phyloP scores from a whole-genome alignment of 1,140 invertebrate genomes.

The Trigoniulus corallinus region DNA sequence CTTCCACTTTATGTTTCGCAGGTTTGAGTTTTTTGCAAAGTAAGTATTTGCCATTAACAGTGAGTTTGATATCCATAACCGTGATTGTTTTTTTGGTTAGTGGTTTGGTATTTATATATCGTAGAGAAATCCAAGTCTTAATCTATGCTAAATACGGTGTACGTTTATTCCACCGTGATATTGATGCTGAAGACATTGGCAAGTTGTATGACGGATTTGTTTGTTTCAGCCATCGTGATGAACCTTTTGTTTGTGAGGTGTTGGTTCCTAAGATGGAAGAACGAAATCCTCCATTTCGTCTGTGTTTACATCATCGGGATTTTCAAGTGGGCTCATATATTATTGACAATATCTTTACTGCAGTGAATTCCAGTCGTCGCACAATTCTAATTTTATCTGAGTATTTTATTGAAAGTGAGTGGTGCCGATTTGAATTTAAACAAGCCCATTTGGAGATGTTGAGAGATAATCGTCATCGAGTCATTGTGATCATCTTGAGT shows the following conservation, averaged over 20 bases:
- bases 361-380: not conserved
- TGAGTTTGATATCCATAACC: too few relatives aligned
- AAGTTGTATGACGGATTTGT: slow-evolving; percentile 2
- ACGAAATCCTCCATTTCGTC: not conserved
- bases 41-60: too few relatives aligned
- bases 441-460: not conserved
- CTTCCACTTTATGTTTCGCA: too few relatives aligned
- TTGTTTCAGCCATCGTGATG: not conserved
- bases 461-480: not conserved
- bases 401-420: not conserved
- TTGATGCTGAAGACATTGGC: not conserved
- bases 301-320: not conserved
- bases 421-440: slow-evolving; percentile 1
- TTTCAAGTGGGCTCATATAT: not conserved
- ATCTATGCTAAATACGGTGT: too few relatives aligned
- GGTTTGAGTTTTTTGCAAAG: too few relatives aligned
- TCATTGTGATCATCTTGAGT: too few relatives aligned
- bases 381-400: not conserved
- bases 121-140: too few relatives aligned
- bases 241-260: not conserved
- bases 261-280: not conserved
- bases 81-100: too few relatives aligned
- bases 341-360: not conserved
- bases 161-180: too few relatives aligned
- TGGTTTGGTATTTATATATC: too few relatives aligned